These are phyloP conservation scores for Lordiphosa mommai DNA, from an alignment of 1,140 invertebrate species.

Conservation along the genomic window DNA sequence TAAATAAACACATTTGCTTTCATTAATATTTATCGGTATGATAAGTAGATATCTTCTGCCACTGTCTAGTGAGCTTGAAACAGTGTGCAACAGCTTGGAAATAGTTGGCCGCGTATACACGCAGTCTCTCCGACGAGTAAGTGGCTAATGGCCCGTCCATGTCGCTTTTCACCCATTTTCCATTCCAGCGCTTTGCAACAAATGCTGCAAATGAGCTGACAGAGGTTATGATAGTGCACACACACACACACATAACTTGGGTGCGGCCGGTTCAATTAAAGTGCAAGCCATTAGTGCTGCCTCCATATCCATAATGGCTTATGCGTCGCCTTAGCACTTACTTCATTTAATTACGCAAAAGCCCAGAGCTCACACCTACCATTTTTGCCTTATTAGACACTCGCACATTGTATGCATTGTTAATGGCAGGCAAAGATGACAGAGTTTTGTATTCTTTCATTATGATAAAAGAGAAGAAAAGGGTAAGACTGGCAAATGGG, in stretches of 20 bases:
- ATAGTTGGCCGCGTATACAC: conserved; percentile 49
- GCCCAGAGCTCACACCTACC: conserved; percentile 33
- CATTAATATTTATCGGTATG: not conserved
- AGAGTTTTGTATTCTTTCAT: conserved; percentile 51
- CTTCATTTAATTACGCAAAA: conserved; percentile 68
- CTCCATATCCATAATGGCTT: conserved; percentile 55
- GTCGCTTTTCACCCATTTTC: conserved; percentile 21
- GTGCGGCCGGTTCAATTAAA: conserved; percentile 66
- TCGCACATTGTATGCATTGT: conserved; percentile 24
- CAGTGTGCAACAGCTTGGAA: conserved; percentile 71
- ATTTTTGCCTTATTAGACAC: conserved; percentile 59
- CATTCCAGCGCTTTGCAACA: conserved; percentile 47
- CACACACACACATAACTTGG: conserved; percentile 20
- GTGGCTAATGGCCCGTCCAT: conserved; percentile 38
- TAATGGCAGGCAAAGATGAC: conserved; percentile 36
- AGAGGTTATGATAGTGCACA: conserved; percentile 61
- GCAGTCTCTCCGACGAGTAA: conserved; percentile 19
- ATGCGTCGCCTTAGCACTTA: conserved; percentile 59
- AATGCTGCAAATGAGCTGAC: conserved; percentile 74
- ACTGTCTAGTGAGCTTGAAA: conserved; percentile 65
- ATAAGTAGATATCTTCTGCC: conserved; percentile 30
- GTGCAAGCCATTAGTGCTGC: conserved; percentile 58
- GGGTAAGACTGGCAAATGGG: conserved; percentile 8
- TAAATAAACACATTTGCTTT: too few relatives aligned
- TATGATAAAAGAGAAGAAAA: conserved; percentile 10